Base-by-base conservation (phyloP, 2,888 invertebrate genomes). In the Nemapogon koenigi region DNA sequence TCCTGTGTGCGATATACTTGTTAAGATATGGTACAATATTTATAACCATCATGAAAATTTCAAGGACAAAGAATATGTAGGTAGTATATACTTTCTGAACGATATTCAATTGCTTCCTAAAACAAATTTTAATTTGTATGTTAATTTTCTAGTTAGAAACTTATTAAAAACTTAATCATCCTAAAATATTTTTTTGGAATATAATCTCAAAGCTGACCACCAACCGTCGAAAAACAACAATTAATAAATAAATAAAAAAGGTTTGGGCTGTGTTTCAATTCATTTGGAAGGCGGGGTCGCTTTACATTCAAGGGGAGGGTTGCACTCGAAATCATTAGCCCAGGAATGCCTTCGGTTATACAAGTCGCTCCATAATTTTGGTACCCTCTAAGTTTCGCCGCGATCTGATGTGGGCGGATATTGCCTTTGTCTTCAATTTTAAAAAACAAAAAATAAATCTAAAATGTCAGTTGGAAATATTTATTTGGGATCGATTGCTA, bases 271-370 rank as follows among this genome's bases (percentile, higher is more conserved):
- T 73, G 73, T 76, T 76, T 78, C 76, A 76, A 73, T 75, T 75
- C 73, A 73, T 73, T 72, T 59, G 50, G 46, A 58, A 67, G 78
- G 78, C 76, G 78, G 72, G 49, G 68, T 62, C 70, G 62, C 56
- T 75, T 75, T 73, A 76, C 72, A 78, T 78, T 78, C 73, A 78
- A 64, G 73, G 78, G 78, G 78, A 72, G 78, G 78, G 48, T 73
- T 70, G 68, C 56, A 66, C 53, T 73, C 71, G 53, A 68, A 78
- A 76, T 78, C 76, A 78, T 78, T 78, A 78, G 73, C 59, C 59
- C 55, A 53, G 68, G 73, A 76, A 76, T 78, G 73, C 60, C 51
- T 63, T 39, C 59, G 59, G 59, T 65, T 69, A 66, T 60, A 59
- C 60, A 61, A 60, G 62, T 61, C 49, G 57, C 53, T 49, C 62